Base-by-base conservation (phyloP, 2,797 vertebrate species). In the Falco peregrinus region DNA sequence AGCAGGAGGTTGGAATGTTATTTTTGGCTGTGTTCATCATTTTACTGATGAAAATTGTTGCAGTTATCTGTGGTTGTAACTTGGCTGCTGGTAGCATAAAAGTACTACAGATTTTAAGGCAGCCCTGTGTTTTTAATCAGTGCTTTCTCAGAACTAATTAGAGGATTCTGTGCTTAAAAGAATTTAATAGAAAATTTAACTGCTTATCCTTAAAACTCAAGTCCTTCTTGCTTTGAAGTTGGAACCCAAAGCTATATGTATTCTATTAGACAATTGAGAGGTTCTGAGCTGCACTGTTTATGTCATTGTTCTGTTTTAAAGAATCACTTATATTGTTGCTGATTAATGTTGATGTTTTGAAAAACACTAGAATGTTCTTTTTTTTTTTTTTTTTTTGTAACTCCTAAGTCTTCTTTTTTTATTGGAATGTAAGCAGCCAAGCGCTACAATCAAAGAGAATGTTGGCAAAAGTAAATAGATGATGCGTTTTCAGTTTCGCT, bases 181-280 rank as follows among this genome's bases (percentile, higher is more conserved):
- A 89, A 89, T 89, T 84, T 61, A 41, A 61, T 78, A 87, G 56
- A 35, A 94, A 96, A 89, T 20, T 33, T 37, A 39, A 74, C 31
- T 67, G 41, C 41, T 87, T 93, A 68, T 57, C 35, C 53, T 82
- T 47, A 61, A 89, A 88, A 17, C 39, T 29, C 11, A 77, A 77
- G 77, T 78, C 39, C 69, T 89, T 63, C 35, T 78, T 77, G n/a
- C 57, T 76, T 91, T 64, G 57, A 85, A 83, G 31, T 16, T 94
- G 85, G 29, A 93, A 79, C 83, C 60, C 73, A 79, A 87, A 96
- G 64, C 59, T 93, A 76, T 70, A 61, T 65, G 57, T 89, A 33
- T 83, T 57, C 35, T 35, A 33, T 41, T 16, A 45, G 87, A 39
- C 43, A 83, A 43, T 0, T 63, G 81, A 39, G 47, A 70, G 51